These are phyloP conservation scores for Diabrotica virgifera DNA, from an alignment of 1,140 invertebrate species.

Conservation along the genomic window DNA sequence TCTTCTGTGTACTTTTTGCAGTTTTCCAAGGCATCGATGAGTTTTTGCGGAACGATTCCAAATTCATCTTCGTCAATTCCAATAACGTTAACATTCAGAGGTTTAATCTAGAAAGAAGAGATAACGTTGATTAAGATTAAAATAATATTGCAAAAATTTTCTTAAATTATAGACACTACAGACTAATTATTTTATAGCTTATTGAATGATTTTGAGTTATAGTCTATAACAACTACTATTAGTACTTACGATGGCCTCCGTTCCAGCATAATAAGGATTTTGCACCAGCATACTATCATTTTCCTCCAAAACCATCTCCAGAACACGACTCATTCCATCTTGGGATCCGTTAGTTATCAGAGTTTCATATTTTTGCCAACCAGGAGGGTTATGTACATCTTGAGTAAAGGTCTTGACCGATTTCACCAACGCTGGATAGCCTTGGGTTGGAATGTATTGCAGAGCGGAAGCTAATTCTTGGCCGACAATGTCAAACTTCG, in stretches of 20 bases:
- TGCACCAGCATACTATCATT: conserved; percentile 69
- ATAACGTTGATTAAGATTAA: not conserved
- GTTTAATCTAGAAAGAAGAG: conserved; percentile 49
- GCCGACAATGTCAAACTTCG: conserved; percentile 55
- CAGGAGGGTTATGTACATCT: conserved; percentile 63
- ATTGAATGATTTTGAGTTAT: no score
- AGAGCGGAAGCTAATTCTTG: conserved; percentile 60
- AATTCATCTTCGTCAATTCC: conserved; percentile 54
- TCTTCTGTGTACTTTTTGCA: conserved; percentile 48
- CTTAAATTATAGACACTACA: not conserved
- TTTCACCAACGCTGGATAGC: conserved; percentile 65
- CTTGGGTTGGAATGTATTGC: conserved; percentile 72
- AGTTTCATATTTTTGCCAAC: conserved; percentile 59
- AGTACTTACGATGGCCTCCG: conserved; percentile 63
- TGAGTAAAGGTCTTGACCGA: conserved; percentile 64
- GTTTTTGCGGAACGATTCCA: conserved; percentile 52
- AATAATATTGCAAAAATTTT: not conserved
- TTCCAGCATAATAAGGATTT: conserved; percentile 68
- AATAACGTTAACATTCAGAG: conserved; percentile 52
- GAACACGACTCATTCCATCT: conserved; percentile 71
- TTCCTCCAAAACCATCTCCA: conserved; percentile 64
- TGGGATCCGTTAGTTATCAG: conserved; percentile 71
- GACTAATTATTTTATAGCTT: not conserved
- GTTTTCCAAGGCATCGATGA: conserved; percentile 50
- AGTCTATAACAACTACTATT: no score